Evolutionary conservation across 2,113 vertebrate species (phyloP).

Genomic region (Amia ocellicauda): DNA sequence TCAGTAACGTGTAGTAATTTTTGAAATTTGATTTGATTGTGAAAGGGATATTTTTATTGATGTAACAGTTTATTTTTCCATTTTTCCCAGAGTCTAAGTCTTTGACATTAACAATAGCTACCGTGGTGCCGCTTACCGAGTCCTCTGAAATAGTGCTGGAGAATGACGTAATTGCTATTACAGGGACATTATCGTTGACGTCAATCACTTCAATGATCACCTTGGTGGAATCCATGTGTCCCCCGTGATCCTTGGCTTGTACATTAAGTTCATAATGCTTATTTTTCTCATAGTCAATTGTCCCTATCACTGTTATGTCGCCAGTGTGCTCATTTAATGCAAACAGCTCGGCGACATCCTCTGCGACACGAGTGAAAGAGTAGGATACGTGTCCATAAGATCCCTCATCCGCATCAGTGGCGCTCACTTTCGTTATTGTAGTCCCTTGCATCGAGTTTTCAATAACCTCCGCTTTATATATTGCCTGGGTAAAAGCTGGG

Average conservation of each 20-base stretch:
- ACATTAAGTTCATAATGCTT: constrained; percentile 43
- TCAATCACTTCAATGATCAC: constrained; percentile 37
- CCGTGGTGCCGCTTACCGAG: constrained; percentile 27
- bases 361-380: constrained; percentile 45
- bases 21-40: constrained; percentile 38
- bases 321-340: constrained; percentile 40
- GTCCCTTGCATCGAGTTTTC: constrained; percentile 42
- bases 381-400: constrained; percentile 49
- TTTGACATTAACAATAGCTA: constrained; percentile 51
- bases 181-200: constrained; percentile 39
- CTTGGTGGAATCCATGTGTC: constrained; percentile 39
- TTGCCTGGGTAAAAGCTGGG: constrained; percentile 38
- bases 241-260: constrained; percentile 48
- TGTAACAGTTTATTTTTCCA: constrained; percentile 39
- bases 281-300: constrained; percentile 44
- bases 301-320: constrained; percentile 27
- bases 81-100: constrained; percentile 47
- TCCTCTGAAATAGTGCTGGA: constrained; percentile 43
- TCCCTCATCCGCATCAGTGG: constrained; percentile 52
- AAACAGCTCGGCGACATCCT: constrained; percentile 35
- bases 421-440: constrained; percentile 36
- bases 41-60: constrained; percentile 36
- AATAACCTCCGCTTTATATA: constrained; percentile 38
- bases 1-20: constrained; percentile 42
- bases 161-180: constrained; percentile 49